Evolutionary conservation across 2,888 invertebrate species (phyloP).

Genomic region (Rhagonycha lutea): DNA sequence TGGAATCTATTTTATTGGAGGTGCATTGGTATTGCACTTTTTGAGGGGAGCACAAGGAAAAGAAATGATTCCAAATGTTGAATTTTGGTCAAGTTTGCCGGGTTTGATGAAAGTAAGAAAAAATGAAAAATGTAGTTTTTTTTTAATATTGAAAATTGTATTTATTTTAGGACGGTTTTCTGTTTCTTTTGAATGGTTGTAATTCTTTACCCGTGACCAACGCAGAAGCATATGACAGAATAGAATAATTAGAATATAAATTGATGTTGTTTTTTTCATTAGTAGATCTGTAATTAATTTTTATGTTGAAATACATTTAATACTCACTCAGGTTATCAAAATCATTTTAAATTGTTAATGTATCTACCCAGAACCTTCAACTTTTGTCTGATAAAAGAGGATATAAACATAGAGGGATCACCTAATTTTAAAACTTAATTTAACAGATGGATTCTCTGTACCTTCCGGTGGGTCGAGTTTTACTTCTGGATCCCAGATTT

Average conservation of each 20-base stretch:
- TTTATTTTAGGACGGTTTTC: conserved; percentile 66
- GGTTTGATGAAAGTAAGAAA: conserved; percentile 66
- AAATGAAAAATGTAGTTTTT: conserved; percentile 5
- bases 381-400: no score
- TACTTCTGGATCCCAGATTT: no score
- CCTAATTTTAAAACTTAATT: no score
- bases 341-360: not conserved
- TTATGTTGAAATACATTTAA: not conserved
- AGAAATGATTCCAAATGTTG: conserved; percentile 75
- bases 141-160: not conserved
- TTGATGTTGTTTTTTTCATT: not conserved
- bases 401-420: no score
- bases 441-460: no score
- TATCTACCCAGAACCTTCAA: no score
- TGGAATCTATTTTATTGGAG: conserved; percentile 67
- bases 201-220: conserved; percentile 51
- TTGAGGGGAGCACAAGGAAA: conserved; percentile 72
- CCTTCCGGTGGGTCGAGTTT: no score
- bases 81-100: conserved; percentile 74
- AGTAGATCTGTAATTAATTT: not conserved
- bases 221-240: conserved; percentile 58
- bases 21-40: conserved; percentile 67
- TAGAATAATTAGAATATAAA: conserved; percentile 48
- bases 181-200: conserved; percentile 65
- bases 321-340: not conserved